phyloP scores from a whole-genome alignment of 92 coral and sea anemone genomes.

The Parazoanthus darwini region DNA sequence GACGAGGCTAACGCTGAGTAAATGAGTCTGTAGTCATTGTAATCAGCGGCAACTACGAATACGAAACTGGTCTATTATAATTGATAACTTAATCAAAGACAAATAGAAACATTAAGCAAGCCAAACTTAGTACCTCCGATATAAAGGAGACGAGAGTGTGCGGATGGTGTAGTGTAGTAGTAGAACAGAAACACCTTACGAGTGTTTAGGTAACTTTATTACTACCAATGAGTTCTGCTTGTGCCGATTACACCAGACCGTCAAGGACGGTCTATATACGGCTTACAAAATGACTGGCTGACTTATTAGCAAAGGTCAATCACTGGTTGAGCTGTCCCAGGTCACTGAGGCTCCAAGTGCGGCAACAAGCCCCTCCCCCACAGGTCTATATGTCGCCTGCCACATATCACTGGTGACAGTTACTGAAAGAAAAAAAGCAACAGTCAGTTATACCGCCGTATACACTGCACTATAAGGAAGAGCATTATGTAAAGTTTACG shows the following conservation, averaged over 20 bases:
- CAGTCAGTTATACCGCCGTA: neutral
- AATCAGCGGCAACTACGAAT: no score
- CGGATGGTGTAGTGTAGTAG: no score
- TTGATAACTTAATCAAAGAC: no score
- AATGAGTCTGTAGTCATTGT: no score
- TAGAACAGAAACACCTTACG: no score
- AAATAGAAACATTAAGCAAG: no score
- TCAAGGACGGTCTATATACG: neutral
- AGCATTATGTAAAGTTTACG: neutral
- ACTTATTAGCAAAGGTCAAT: neutral
- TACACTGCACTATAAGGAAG: neutral
- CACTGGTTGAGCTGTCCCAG: slow-evolving; percentile 49
- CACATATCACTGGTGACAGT: slow-evolving; percentile 70
- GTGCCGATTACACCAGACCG: neutral
- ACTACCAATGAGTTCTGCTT: no score
- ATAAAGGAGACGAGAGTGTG: no score
- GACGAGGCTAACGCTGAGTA: no score
- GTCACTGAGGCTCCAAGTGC: slow-evolving; percentile 75
- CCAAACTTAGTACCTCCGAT: no score
- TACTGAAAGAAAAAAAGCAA: slow-evolving; percentile 53
- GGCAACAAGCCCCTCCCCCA: slow-evolving; percentile 67
- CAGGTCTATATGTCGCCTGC: slow-evolving; percentile 67
- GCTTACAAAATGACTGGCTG: neutral
- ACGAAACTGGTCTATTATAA: no score
- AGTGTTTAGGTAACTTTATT: no score